Base-by-base conservation (phyloP, 2,113 vertebrate species). In the Gallinago undulata region DNA sequence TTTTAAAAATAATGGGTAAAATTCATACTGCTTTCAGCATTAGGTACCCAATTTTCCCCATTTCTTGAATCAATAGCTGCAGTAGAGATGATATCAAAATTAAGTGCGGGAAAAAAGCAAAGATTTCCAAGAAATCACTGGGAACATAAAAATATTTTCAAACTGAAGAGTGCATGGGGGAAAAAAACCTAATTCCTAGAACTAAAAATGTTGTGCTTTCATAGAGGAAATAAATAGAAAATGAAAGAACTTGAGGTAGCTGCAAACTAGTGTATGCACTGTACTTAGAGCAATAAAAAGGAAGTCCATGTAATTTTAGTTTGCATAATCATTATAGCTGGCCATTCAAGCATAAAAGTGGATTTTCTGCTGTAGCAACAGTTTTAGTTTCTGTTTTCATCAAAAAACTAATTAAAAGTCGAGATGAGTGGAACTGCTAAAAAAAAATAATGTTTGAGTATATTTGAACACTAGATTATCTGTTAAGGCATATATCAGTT, bases 331-430 rank as follows among this genome's bases (percentile, higher is more conserved):
- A 88, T 97, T 97, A 95, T 43, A 95, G 69, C 80, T 89, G 82
- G 77, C 72, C 80, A 96, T 95, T 97, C 91, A 96, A 96, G 92
- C 83, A 93, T 94, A 97, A 97, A 97, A 96, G 91, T 95, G 95
- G 84, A 96, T 97, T 97, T 97, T 97, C 85, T 97, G 90, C 90
- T 94, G 92, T 63, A 90, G 81, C 66, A 97, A 97, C 37, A 94
- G 63, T 94, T 97, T 98, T 94, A 56, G 66, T 78, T 95, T 89
- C 78, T 92, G 78, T 37, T 96, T 96, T 96, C 94, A 97, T 96
- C 89, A 91, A 87, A 89, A 96, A 97, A 96, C 91, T 97, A 97
- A 97, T 98, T 97, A 97, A 74, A 93, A 98, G 70, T 77, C 75
- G 72, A 77, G 87, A 96, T 53, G 28, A 28, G 37, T 74, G 87